Evolutionary conservation across 1,140 invertebrate species (phyloP), one percentile per base, ranked within the genome.

Genomic region (Orius insidiosus): DNA sequence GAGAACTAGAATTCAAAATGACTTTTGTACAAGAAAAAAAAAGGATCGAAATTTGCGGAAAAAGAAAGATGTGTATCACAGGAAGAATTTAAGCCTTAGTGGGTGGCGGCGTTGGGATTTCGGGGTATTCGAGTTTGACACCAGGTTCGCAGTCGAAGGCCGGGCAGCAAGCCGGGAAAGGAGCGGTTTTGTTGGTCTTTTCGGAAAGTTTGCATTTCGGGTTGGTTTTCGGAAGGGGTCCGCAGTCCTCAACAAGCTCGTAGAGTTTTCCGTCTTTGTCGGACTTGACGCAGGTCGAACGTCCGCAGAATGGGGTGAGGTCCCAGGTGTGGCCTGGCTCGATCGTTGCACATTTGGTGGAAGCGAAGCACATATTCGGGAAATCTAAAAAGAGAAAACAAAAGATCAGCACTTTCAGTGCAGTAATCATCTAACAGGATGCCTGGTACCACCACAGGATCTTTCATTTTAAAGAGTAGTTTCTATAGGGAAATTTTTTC

Each of bases 301-400:
- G 75, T 8, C 85, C 85, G 55, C 85, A 89, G 75, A 88, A 89
- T 2, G 85, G 85, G 6, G 76, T 66, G 52, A 89, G 59, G 24
- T 86, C 82, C 85, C 85, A 89, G 18, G 75, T 68, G 61, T 85
- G 79, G 33, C 75, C 76, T 30, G 80, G 79, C 58, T 85, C 81
- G 19, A 87, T 75, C 10, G 84, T 87, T 1, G 82, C 78, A 59
- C 84, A 89, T 49, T 74, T 75, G n/a, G 85, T 89, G 0, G 82
- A 86, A 1, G 84, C 84, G 63, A 88, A 89, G 57, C 85, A 89
- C 68, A 85, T 72, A 7, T 80, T 81, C 36, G 85, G 84, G 69
- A 89, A 89, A 66, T 89, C 84, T 89, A 64, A 5, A 33, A 33
- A 33, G 35, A 36, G 35, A 36, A 5, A 15, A 36, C 3, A 36